These are phyloP conservation scores for Campoletis sonorensis DNA, from an alignment of 1,140 invertebrate genomes.

Conservation along the genomic window DNA sequence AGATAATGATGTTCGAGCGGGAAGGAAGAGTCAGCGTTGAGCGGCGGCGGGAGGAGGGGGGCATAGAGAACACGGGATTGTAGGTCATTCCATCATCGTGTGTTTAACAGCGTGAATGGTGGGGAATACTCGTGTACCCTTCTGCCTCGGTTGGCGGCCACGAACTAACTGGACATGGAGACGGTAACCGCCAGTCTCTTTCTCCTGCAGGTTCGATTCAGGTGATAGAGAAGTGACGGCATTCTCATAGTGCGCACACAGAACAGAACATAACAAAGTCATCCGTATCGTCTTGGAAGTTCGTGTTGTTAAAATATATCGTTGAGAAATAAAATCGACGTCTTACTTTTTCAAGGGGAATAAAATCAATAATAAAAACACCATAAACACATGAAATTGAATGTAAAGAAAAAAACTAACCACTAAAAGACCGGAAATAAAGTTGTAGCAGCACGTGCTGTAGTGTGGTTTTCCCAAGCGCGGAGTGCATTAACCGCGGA, in stretches of 20 bases:
- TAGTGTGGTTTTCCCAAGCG: slow-evolving; percentile 8
- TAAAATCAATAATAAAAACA: neutral
- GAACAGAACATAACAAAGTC: slow-evolving; percentile 6
- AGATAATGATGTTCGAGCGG: slow-evolving; percentile 1
- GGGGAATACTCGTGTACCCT: slow-evolving; percentile 59
- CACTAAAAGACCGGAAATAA: neutral
- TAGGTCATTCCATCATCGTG: slow-evolving; percentile 46
- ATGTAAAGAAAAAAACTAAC: neutral
- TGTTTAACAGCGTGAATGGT: slow-evolving; percentile 40
- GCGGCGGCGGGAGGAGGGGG: slow-evolving; percentile 51
- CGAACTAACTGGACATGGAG: slow-evolving; percentile 74
- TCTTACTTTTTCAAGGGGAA: neutral
- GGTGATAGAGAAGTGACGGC: slow-evolving; percentile 54
- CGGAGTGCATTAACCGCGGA: slow-evolving; percentile 6
- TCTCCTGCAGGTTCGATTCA: slow-evolving; percentile 68
- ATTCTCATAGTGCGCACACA: slow-evolving; percentile 28
- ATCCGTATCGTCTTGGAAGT: neutral
- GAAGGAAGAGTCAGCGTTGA: neutral
- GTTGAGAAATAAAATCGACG: neutral
- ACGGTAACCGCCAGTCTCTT: slow-evolving; percentile 68
- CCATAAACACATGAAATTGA: slow-evolving; percentile 17
- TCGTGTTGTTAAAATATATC: neutral
- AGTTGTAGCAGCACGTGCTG: neutral
- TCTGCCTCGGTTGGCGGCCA: slow-evolving; percentile 63
- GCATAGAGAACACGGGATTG: slow-evolving; percentile 49